Evolutionary conservation across 1,140 invertebrate genomes (phyloP), one percentile per base, ranked within the genome.

Genomic region (Bombus picipes): DNA sequence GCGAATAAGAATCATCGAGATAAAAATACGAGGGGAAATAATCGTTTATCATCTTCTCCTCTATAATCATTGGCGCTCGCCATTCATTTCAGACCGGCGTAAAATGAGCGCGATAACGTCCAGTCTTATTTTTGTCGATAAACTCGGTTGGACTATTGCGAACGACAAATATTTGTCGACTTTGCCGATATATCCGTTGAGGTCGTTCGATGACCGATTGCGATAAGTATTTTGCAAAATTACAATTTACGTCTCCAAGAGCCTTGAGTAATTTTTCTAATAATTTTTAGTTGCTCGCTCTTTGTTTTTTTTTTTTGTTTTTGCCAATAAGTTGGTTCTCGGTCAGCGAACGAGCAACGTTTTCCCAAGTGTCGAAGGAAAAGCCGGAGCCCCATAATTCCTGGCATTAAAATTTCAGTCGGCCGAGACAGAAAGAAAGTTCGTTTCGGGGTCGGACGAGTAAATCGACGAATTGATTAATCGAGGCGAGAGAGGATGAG

Each of bases 181-280:
- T 65, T 65, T 87, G 32, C 34, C 78, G 25, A 70, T 81, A 65
- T 66, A 57, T 10, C 57, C 10, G 37, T n/a, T 53, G 39, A 70
- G 72, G 65, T 83, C 81, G 85, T 86, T 86, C 85, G 66, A 87
- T 83, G 81, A 87, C 85, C 81, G 66, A 83, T 76, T 34, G 59
- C 57, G 70, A 57, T 37, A 53, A 28, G 13, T 34, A 28, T 25
- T 53, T 43, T 5, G 15, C 39, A 25, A 32, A 47, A 82, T 75
- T 15, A 34, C 15, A 2, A 34, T 34, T 65, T 28, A 28, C 3
- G 59, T 28, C 28, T n/a, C 3, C 47, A 1, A 47, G 0, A 47
- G 47, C 1, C 5, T 18, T 2, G 15, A 47, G 22, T 22, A 18
- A 53, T 53, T 53, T 6, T 53, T 22, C 5, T 53, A 8, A 22